Conservation (phyloP, 2,113 vertebrate species). For the Corythoichthys haematopterus region DNA sequence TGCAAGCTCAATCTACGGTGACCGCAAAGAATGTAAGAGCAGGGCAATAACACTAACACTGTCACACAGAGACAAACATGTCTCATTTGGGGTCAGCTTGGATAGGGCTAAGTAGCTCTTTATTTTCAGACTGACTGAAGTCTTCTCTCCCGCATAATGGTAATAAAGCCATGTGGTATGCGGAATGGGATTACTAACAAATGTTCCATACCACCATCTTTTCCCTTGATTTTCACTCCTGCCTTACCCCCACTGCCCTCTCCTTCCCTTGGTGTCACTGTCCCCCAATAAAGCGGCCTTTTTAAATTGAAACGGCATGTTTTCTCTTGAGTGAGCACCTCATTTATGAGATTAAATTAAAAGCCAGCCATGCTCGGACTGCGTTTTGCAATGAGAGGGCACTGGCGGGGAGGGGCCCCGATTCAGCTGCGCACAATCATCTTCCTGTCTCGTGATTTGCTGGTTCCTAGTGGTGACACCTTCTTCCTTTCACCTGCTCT, state of each 20-base stretch:
- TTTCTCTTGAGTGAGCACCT: conserved; percentile 67
- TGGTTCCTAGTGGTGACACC: conserved; percentile 63
- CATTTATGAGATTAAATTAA: conserved; percentile 78
- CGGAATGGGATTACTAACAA: conserved; percentile 73
- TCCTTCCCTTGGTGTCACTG: conserved; percentile 54
- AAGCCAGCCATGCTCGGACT: conserved; percentile 69
- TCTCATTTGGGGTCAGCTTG: conserved; percentile 69
- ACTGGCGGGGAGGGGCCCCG: conserved; percentile 13
- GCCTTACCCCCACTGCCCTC: conserved; percentile 7
- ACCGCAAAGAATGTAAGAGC: conserved; percentile 68
- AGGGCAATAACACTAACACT: conserved; percentile 69
- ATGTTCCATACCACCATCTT: conserved; percentile 69
- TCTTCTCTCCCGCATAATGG: conserved; percentile 70
- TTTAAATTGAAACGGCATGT: conserved; percentile 76
- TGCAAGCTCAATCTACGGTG: conserved; percentile 58
- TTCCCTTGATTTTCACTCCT: conserved; percentile 42
- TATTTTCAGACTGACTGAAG: conserved; percentile 73
- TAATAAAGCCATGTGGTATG: conserved; percentile 71
- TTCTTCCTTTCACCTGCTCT: conserved; percentile 69
- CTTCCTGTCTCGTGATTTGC: conserved; percentile 68
- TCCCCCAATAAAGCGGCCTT: conserved; percentile 70
- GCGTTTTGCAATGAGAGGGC: conserved; percentile 56
- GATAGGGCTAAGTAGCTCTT: conserved; percentile 69
- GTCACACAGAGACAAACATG: conserved; percentile 69
- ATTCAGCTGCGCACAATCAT: conserved; percentile 68